Evolutionary conservation across 2,113 vertebrate species (phyloP).

Genomic region (Limanda limanda): DNA sequence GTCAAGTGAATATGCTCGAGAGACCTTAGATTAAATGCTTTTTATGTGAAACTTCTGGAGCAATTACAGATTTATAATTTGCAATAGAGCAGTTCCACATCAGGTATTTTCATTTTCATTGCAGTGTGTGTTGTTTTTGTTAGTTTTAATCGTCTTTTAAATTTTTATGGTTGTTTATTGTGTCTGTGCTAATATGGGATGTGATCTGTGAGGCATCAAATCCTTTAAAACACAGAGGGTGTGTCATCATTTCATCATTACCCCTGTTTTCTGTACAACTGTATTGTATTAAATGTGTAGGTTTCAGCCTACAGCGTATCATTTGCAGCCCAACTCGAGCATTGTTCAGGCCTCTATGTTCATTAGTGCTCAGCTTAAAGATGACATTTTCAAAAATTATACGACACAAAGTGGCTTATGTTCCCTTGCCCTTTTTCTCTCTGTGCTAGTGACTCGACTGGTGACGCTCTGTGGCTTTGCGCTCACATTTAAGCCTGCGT

Average conservation of each 20-base stretch:
- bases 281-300: background rate
- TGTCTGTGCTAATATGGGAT: background rate
- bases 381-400: constrained; percentile 31
- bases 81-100: background rate
- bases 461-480: constrained; percentile 30
- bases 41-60: background rate
- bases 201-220: background rate
- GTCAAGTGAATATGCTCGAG: background rate
- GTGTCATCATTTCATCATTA: background rate
- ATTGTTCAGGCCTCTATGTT: constrained; percentile 5
- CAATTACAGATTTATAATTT: background rate
- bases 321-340: too few species aligned
- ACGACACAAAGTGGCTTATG: constrained; percentile 11
- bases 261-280: background rate
- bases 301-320: background rate
- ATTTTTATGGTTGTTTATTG: background rate
- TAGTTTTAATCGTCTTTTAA: background rate
- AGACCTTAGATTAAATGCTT: background rate
- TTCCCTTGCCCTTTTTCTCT: constrained; percentile 1
- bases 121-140: background rate
- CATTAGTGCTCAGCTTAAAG: constrained; percentile 25
- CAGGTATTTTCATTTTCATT: background rate
- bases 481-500: constrained; percentile 47
- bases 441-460: constrained; percentile 31
- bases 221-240: background rate